phyloP scores from a whole-genome alignment of 2,888 invertebrate species.

The Patella ulyssiponensis region DNA sequence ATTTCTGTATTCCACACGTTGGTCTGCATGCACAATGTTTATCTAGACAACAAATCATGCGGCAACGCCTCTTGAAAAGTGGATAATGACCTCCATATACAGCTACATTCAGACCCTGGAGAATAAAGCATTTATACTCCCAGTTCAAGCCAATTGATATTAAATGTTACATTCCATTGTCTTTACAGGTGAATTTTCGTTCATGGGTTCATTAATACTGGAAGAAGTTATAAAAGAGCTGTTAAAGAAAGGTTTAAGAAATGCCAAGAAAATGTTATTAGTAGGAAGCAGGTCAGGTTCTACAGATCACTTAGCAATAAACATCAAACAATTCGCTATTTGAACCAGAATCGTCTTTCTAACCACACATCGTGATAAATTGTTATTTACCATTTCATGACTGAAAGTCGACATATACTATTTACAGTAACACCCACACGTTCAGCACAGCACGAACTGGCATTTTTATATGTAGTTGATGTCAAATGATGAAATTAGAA shows the following conservation, averaged over 20 bases:
- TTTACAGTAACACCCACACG: no score
- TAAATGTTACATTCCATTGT: neutral
- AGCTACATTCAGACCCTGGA: no score
- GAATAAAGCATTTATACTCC: no score
- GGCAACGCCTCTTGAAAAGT: no score
- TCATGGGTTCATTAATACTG: slow-evolving; percentile 89
- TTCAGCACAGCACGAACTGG: no score
- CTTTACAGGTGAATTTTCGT: slow-evolving; percentile 79
- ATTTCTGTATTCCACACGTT: no score
- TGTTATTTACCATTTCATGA: neutral
- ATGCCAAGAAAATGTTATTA: slow-evolving; percentile 84
- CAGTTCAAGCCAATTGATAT: no score
- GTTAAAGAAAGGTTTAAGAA: slow-evolving; percentile 78
- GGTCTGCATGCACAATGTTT: neutral
- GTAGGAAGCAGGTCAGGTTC: slow-evolving; percentile 77
- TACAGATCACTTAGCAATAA: neutral
- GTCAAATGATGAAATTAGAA: no score
- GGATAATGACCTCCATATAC: no score
- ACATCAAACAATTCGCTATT: neutral
- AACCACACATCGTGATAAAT: neutral
- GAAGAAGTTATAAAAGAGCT: slow-evolving; percentile 81
- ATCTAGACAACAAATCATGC: neutral
- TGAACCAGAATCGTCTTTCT: neutral
- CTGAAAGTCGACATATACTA: neutral
- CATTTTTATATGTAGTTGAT: no score